Conservation (phyloP, 2,888 invertebrate genomes). For the Microdon myrmicae region DNA sequence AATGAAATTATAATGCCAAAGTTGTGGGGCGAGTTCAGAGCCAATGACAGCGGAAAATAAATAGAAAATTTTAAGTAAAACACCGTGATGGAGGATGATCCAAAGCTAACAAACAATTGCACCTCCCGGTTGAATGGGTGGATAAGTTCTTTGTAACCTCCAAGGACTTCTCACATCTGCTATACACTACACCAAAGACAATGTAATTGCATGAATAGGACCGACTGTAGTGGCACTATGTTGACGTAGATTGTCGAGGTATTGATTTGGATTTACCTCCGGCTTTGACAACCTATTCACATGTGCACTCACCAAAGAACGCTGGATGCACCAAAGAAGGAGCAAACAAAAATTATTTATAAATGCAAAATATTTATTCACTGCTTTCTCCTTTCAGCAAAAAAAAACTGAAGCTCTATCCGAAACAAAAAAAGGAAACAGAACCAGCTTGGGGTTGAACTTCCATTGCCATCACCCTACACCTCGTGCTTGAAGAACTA, state of each 20-base stretch:
- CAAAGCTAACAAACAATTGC: constrained; percentile 13
- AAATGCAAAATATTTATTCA: constrained; percentile 49
- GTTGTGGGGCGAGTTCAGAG: constrained; percentile 4
- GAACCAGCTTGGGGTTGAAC: too few relatives aligned
- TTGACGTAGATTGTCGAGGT: too few relatives aligned
- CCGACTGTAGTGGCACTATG: too few relatives aligned
- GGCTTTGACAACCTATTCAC: not conserved
- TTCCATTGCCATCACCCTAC: too few relatives aligned
- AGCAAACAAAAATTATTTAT: constrained; percentile 47
- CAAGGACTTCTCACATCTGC: constrained; percentile 38
- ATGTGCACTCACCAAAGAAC: constrained; percentile 14
- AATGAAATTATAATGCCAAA: constrained; percentile 35
- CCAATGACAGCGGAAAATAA: not conserved
- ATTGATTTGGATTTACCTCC: constrained; percentile 38
- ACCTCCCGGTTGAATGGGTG: too few relatives aligned
- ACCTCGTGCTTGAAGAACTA: constrained; percentile 20
- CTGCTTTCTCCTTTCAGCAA: constrained; percentile 16
- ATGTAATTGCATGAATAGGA: constrained; percentile 20
- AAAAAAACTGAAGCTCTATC: not conserved
- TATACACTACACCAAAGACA: constrained; percentile 16
- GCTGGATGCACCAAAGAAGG: constrained; percentile 19
- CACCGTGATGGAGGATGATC: not conserved
- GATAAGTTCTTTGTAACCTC: constrained; percentile 35
- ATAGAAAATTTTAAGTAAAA: not conserved
- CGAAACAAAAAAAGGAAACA: too few relatives aligned